Conservation (phyloP, 2,888 invertebrate genomes). For the Theretra japonica region DNA sequence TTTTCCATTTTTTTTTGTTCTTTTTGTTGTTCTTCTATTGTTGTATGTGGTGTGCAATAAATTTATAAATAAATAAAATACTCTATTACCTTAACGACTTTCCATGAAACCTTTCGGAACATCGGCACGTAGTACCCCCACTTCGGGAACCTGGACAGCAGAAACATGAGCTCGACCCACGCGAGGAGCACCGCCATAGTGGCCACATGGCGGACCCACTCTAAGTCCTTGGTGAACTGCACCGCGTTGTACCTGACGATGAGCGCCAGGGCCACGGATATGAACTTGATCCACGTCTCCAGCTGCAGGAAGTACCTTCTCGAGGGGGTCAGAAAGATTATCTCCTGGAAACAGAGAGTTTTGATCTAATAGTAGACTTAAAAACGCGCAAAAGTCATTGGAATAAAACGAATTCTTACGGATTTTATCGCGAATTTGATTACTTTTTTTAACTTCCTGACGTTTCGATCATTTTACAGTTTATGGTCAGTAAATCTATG, state of each 20-base stretch:
- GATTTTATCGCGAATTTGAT: too few species aligned
- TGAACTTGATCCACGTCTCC: conserved; percentile 82
- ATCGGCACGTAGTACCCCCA: conserved; percentile 84
- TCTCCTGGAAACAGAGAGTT: conserved; percentile 62
- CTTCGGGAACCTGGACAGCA: conserved; percentile 81
- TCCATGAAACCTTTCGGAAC: conserved; percentile 83
- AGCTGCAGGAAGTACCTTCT: conserved; percentile 73
- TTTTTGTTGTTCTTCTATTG: too few species aligned
- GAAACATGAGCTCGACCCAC: conserved; percentile 84
- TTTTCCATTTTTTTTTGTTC: too few species aligned
- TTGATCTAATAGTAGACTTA: background rate
- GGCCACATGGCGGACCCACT: conserved; percentile 76
- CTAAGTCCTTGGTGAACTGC: conserved; percentile 39
- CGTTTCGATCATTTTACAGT: too few species aligned
- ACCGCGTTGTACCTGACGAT: conserved; percentile 54
- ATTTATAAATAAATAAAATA: too few species aligned
- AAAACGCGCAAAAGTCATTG: too few species aligned
- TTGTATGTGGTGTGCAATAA: too few species aligned
- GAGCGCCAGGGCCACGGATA: conserved; percentile 65
- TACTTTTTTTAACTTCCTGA: too few species aligned
- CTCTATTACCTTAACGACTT: conserved; percentile 80
- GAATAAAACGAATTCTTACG: too few species aligned
- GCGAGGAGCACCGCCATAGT: conserved; percentile 77
- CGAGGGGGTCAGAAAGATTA: conserved; percentile 72
- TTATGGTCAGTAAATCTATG: too few species aligned